Conservation (phyloP, 2,888 invertebrate genomes). For the Pediacus dermestoides region DNA sequence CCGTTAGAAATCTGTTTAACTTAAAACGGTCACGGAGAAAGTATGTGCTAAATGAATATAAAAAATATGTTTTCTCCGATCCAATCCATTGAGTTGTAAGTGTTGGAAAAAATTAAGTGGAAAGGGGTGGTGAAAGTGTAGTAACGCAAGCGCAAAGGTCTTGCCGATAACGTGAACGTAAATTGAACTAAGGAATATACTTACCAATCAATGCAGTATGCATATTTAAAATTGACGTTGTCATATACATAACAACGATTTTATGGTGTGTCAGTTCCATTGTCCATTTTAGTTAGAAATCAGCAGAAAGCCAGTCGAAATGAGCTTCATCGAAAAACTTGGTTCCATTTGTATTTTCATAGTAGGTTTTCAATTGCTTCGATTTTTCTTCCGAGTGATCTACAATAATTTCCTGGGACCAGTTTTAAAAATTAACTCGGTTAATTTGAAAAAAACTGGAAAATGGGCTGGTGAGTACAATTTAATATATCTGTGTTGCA, state of each 20-base stretch:
- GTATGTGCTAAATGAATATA: slow-evolving; percentile 3
- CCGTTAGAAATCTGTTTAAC: slow-evolving; percentile 4
- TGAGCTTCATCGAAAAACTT: slow-evolving; percentile 48
- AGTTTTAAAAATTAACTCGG: slow-evolving; percentile 50
- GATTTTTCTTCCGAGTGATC: slow-evolving; percentile 51
- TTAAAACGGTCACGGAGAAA: slow-evolving; percentile 11
- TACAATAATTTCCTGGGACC: slow-evolving; percentile 53
- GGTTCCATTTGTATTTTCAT: slow-evolving; percentile 50
- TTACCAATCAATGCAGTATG: slow-evolving; percentile 11
- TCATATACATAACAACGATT: too few species aligned
- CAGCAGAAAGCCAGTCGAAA: too few species aligned
- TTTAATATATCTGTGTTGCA: too few species aligned
- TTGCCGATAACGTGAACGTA: slow-evolving; percentile 18
- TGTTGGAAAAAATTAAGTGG: slow-evolving; percentile 13
- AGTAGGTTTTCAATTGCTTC: slow-evolving; percentile 50
- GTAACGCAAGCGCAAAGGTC: slow-evolving; percentile 28
- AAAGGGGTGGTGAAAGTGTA: slow-evolving; percentile 34
- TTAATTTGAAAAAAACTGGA: slow-evolving; percentile 65
- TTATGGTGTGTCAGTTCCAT: slow-evolving; percentile 13
- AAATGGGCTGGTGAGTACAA: slow-evolving; percentile 77
- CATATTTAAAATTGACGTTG: too few species aligned
- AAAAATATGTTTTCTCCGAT: background rate
- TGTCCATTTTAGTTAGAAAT: slow-evolving; percentile 1
- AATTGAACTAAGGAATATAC: slow-evolving; percentile 18
- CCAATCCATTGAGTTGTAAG: background rate